Evolutionary conservation across 2,797 vertebrate genomes (phyloP), one percentile per base, ranked within the genome.

Genomic region (Danio choprae): DNA sequence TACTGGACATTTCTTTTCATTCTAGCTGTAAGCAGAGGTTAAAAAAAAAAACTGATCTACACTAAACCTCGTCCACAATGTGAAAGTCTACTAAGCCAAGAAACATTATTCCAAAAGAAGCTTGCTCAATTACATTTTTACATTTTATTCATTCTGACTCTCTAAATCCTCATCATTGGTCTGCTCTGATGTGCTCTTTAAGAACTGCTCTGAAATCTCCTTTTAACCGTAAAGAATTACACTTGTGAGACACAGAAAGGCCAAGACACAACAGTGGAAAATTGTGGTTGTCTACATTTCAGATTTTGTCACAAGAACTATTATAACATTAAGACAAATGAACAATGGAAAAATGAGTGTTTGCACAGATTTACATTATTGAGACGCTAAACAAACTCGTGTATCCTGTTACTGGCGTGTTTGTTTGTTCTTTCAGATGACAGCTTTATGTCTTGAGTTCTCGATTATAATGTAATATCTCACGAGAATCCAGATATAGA

Each of bases 201-300:
- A 64, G 44, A 77, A 76, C 20, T 64, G 62, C 53, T 20, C 15
- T 76, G 29, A 68, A 72, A 82, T 82, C 73, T 84, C 50, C 22
- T 75, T 46, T 46, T 75, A 82, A 84, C 86, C 84, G 76, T 55
- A 78, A 80, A 80, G 36, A 69, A 82, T 81, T 77, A 80, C 60
- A 82, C 68, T 74, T 58, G 55, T 20, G 80, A 40, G 71, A 72
- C 70, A 76, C n/a, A 38, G 22, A 20, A 18, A 83, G 55, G 22
- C 51, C 20, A 56, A 80, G 83, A 84, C 78, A 84, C 43, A 85
- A 83, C 75, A 84, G 68, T 81, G 81, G 79, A 84, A 81, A 86
- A 84, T 58, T 13, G 59, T 3, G 56, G 68, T 55, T 15, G 60
- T 79, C 73, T 72, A 74, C 40, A 79, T 84, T 77, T 77, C 46